Percentiles rank a stretch among this genome's conserved stretches.
phyloP scores from a whole-genome alignment of 2,113 vertebrate species.

The Cebus imitator region DNA sequence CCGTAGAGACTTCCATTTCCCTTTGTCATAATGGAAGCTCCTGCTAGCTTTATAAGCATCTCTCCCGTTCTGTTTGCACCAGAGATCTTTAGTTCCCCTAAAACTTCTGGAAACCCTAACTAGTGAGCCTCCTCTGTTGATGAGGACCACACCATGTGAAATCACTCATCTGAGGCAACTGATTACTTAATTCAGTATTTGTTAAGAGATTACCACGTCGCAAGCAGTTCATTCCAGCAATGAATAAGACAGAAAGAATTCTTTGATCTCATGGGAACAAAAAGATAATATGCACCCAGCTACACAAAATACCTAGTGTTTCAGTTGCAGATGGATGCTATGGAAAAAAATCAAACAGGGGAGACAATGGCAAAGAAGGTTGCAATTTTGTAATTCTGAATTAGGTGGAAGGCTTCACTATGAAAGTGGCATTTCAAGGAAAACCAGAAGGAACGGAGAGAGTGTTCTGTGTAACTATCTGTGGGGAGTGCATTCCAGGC shows the following conservation, averaged over 20 bases:
- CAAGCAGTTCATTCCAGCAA: not conserved
- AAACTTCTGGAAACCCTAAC: not conserved
- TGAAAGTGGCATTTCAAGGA: constrained; percentile 14
- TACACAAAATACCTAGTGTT: not conserved
- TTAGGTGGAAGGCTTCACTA: not conserved
- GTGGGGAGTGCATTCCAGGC: not conserved
- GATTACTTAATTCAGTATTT: not conserved
- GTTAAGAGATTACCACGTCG: not conserved
- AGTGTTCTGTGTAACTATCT: not conserved
- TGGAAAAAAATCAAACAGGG: not conserved
- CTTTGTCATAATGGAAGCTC: not conserved
- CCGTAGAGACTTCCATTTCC: not conserved
- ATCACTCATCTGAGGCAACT: not conserved
- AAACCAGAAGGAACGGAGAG: not conserved
- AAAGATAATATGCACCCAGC: not conserved
- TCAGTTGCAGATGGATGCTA: not conserved
- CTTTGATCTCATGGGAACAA: not conserved
- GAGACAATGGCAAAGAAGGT: not conserved
- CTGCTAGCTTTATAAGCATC: not conserved
- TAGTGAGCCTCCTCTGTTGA: not conserved
- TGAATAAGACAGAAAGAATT: not conserved
- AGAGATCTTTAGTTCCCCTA: not conserved
- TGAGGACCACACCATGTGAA: not conserved
- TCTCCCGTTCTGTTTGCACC: not conserved
- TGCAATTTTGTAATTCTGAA: not conserved